Conservation (phyloP, 1,140 invertebrate genomes). For the Lethrus apterus region DNA sequence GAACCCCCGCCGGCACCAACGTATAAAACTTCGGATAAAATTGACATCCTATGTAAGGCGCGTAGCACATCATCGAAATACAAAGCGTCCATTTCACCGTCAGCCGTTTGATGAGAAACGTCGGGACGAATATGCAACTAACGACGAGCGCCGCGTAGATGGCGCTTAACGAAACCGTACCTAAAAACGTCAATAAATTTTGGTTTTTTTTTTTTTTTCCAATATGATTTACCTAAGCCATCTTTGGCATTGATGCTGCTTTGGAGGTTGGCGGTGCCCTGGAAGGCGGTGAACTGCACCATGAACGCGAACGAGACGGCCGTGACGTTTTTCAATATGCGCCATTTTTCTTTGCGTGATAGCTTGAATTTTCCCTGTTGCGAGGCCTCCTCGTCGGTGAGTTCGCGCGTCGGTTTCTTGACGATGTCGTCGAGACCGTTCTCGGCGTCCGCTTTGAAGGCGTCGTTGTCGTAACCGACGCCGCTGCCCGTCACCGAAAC, state of each 20-base stretch:
- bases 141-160: slow-evolving; percentile 84
- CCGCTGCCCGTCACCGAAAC: slow-evolving; percentile 49
- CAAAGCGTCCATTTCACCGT: slow-evolving; percentile 95
- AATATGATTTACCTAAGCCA: too few relatives aligned
- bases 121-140: slow-evolving; percentile 89
- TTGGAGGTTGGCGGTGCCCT: slow-evolving; percentile 83
- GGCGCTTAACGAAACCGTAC: slow-evolving; percentile 74
- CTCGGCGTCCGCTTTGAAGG: slow-evolving; percentile 53
- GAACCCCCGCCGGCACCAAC: slow-evolving; percentile 82
- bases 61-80: slow-evolving; percentile 84
- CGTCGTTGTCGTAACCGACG: slow-evolving; percentile 65
- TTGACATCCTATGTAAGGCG: slow-evolving; percentile 87
- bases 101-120: slow-evolving; percentile 77
- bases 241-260: slow-evolving; percentile 79
- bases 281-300: slow-evolving; percentile 89
- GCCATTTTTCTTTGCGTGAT: slow-evolving; percentile 70
- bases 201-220: too few relatives aligned
- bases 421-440: slow-evolving; percentile 44
- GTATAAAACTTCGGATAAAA: slow-evolving; percentile 86
- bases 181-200: too few relatives aligned
- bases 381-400: slow-evolving; percentile 53
- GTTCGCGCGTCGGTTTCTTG: slow-evolving; percentile 54
- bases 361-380: slow-evolving; percentile 68
- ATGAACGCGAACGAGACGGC: slow-evolving; percentile 83
- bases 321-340: slow-evolving; percentile 81